phyloP scores from a whole-genome alignment of 2,888 invertebrate species.

The Anagyrus pseudococci region DNA sequence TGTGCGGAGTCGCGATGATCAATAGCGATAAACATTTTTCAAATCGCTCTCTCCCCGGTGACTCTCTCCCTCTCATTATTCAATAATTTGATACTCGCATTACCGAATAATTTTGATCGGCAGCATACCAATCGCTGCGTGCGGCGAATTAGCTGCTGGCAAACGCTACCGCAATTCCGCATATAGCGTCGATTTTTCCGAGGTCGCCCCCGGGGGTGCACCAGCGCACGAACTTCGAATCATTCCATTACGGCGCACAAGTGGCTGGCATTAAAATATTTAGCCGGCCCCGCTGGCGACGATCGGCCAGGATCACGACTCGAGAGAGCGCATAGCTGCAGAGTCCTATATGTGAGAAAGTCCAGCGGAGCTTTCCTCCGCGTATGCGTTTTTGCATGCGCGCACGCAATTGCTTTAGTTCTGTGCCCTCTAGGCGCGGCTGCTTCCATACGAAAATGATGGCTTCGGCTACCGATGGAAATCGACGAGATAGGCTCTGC shows the following conservation, averaged over 20 bases:
- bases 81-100: too few species aligned
- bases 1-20: too few species aligned
- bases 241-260: not conserved
- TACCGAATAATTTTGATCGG: too few species aligned
- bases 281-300: conserved; percentile 16
- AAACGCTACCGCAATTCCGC: too few species aligned
- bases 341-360: not conserved
- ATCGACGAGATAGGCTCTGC: too few species aligned
- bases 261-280: conserved; percentile 1
- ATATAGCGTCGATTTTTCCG: not conserved
- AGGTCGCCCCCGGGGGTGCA: not conserved
- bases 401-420: not conserved
- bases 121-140: too few species aligned
- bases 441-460: not conserved
- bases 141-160: too few species aligned
- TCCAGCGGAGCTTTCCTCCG: not conserved
- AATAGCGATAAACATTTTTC: too few species aligned
- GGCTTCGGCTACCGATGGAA: not conserved
- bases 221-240: not conserved
- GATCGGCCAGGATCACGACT: conserved; percentile 17
- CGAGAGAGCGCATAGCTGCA: not conserved
- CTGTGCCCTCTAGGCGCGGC: conserved; percentile 26
- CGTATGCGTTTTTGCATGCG: not conserved
- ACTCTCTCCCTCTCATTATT: too few species aligned
- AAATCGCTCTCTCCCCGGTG: too few species aligned